phyloP scores from a whole-genome alignment of 1,140 invertebrate species.

The Penaeus chinensis region DNA sequence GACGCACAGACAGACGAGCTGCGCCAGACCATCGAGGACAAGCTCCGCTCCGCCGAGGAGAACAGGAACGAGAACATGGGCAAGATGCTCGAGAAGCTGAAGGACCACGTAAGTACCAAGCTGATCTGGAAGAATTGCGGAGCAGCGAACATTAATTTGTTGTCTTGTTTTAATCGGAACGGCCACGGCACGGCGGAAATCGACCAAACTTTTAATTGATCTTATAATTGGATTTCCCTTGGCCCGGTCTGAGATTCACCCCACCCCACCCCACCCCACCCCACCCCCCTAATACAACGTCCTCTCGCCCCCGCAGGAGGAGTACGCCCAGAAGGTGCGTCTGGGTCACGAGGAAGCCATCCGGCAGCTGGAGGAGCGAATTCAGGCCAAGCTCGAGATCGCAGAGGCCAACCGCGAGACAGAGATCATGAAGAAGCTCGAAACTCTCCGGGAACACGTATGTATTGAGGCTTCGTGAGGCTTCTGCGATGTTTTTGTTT shows the following conservation, averaged over 20 bases:
- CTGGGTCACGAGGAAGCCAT: slow-evolving; percentile 75
- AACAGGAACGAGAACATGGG: slow-evolving; percentile 90
- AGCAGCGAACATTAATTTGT: slow-evolving; percentile 20
- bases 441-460: slow-evolving; percentile 83
- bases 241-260: no score
- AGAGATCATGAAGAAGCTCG: slow-evolving; percentile 83
- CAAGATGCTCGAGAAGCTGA: slow-evolving; percentile 87
- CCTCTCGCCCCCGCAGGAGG: slow-evolving; percentile 72
- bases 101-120: slow-evolving; percentile 82
- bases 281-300: no score
- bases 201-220: no score
- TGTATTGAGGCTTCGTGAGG: slow-evolving; percentile 68
- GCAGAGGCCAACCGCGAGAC: slow-evolving; percentile 83
- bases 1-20: slow-evolving; percentile 87
- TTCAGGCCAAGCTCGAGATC: slow-evolving; percentile 79
- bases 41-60: slow-evolving; percentile 88
- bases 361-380: slow-evolving; percentile 75
- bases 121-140: not conserved
- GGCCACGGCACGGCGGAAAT: no score
- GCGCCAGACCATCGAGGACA: slow-evolving; percentile 86
- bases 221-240: no score
- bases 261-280: no score
- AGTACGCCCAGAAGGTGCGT: slow-evolving; percentile 78
- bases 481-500: not conserved
- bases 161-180: no score